phyloP scores from a whole-genome alignment of 2,888 invertebrate genomes.

The Sabatieria punctata region DNA sequence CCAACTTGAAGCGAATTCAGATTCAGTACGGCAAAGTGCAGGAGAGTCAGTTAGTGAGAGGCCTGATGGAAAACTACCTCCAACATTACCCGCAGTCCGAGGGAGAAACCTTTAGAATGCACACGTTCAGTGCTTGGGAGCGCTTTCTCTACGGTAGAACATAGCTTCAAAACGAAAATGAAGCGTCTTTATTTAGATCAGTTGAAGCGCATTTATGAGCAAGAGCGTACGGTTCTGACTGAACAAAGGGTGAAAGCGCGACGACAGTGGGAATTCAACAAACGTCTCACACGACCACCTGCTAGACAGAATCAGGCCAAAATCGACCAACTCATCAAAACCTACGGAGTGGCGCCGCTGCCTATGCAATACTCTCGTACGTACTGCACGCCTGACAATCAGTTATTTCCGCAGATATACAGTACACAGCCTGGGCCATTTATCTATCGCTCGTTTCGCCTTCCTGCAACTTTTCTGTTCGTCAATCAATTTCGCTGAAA shows the following conservation, averaged over 20 bases:
- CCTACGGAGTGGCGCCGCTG: conserved; percentile 15
- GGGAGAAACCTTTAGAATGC: conserved; percentile 21
- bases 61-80: conserved; percentile 24
- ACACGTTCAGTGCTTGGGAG: conserved; percentile 27
- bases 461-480: too few species aligned
- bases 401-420: too few species aligned
- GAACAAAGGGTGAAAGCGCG: not conserved
- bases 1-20: conserved; percentile 71
- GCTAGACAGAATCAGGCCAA: not conserved
- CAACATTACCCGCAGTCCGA: conserved; percentile 19
- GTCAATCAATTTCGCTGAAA: too few species aligned
- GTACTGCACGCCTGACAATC: not conserved
- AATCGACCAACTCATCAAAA: conserved; percentile 12
- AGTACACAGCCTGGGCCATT: too few species aligned
- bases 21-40: conserved; percentile 51
- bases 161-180: not conserved
- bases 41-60: conserved; percentile 1
- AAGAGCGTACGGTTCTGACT: too few species aligned
- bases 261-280: not conserved
- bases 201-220: conserved; percentile 3
- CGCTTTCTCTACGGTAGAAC: conserved; percentile 25
- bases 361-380: conserved; percentile 10
- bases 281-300: not conserved
- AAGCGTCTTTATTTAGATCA: not conserved
- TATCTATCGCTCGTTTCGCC: too few species aligned